phyloP scores from a whole-genome alignment of 92 coral and sea anemone genomes.

The Montipora capitata region DNA sequence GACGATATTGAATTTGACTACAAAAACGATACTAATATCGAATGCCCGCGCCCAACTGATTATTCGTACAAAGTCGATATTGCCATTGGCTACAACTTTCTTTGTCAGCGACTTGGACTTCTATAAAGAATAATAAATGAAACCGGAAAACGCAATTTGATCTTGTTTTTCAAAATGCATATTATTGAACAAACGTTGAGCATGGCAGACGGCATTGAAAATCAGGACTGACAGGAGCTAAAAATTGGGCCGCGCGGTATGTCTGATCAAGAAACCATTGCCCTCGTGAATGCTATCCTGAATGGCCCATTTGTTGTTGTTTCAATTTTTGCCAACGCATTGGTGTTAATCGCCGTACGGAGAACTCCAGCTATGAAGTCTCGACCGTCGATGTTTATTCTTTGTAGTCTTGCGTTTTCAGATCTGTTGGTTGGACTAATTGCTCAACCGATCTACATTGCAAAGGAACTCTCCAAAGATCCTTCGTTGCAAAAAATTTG shows the following conservation, averaged over 20 bases:
- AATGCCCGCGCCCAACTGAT: too few species aligned
- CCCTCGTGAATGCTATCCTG: constrained; percentile 2
- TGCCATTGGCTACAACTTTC: too few species aligned
- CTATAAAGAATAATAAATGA: too few species aligned
- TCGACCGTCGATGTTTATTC: background rate
- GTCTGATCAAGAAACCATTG: constrained; percentile 1
- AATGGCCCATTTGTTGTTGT: background rate
- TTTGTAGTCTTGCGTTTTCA: constrained; percentile 30
- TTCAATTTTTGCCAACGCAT: constrained; percentile 25
- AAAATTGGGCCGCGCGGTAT: background rate
- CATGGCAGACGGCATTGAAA: too few species aligned
- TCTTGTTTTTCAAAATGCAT: too few species aligned
- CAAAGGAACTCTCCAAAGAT: background rate
- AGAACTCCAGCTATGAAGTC: constrained; percentile 24
- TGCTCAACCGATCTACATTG: constrained; percentile 16
- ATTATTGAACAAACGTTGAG: too few species aligned
- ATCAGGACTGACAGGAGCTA: too few species aligned
- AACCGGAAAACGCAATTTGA: too few species aligned
- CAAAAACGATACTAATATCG: too few species aligned
- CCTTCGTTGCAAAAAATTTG: background rate
- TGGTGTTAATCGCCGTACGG: background rate
- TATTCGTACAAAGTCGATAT: too few species aligned
- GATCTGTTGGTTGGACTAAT: constrained; percentile 29
- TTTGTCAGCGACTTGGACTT: too few species aligned
- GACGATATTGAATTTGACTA: too few species aligned